These are phyloP conservation scores for Platysternon megacephalum DNA, from an alignment of 2,113 vertebrate species.

Conservation along the genomic window DNA sequence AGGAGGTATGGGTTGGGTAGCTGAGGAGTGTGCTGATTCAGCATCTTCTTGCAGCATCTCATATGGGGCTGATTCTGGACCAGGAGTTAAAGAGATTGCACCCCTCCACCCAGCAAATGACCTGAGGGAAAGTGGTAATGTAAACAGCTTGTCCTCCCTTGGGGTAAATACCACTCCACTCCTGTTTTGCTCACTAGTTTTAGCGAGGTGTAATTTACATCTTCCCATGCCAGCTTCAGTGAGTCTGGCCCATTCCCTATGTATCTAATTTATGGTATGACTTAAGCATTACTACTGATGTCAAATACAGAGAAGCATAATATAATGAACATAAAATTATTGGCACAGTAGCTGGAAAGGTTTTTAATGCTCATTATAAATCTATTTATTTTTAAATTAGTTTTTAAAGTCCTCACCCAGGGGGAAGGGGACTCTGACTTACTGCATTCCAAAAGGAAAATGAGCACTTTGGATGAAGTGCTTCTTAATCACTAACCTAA, in stretches of 20 bases:
- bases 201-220: background rate
- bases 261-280: background rate
- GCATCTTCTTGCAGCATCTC: background rate
- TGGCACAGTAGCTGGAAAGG: background rate
- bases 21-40: background rate
- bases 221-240: background rate
- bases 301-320: background rate
- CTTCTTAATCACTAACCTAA: background rate
- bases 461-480: background rate
- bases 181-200: background rate
- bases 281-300: background rate
- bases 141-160: background rate
- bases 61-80: background rate
- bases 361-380: background rate
- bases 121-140: background rate
- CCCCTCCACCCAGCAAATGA: background rate
- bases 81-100: no score
- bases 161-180: background rate
- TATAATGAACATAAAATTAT: background rate
- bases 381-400: background rate
- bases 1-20: background rate
- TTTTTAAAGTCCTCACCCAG: background rate
- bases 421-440: background rate
- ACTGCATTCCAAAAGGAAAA: background rate
- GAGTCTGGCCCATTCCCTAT: background rate